Base-by-base conservation (phyloP, 1,140 invertebrate genomes). In the Cydia fagiglandana region DNA sequence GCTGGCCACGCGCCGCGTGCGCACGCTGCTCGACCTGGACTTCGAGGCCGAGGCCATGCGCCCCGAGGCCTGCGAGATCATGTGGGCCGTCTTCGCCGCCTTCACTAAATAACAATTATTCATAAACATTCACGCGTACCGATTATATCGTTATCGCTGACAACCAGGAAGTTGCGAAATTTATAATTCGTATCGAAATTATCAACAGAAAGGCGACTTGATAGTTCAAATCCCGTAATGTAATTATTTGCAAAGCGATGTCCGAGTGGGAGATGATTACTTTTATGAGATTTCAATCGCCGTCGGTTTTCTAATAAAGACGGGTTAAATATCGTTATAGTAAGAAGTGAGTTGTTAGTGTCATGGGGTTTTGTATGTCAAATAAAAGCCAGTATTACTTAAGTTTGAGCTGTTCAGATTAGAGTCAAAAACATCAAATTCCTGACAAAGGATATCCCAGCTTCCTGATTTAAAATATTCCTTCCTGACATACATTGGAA, bases 1-100 rank as follows among this genome's bases (percentile, higher is more conserved):
- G 94, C 93, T 99, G 77, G 99, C 98, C 64, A 99, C 99, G 96
- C 97, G 98, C 85, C 95, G 99, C 86, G 98, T 99, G 30, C 95
- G 99, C 77, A 97, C 99, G 87, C 94, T 99, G 28, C 94, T 99
- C 73, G 99, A 99, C 87, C 94, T 99, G 73, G 99, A 99, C 92
- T 98, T 99, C 91, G 99, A 99, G 93, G 95, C 96, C 45, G 98
- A 99, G 94, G 95, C 97, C 77, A 95, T 96, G 90, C 98, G 99
- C 89, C 94, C 96, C 47, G 96, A 97, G 84, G 96, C 96, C 45
- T 97, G 97, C 87, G 98, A 99, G 89, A 96, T 99, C 75, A 96
- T 99, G 94, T 99, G 99, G 99, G 98, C 98, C 47, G 98, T 99
- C 47, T 99, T 99, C 94, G 97, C 98, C 79, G 97, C 98, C 76